Percentiles rank a stretch among this genome's conserved stretches.
Conservation (phyloP, 2,113 vertebrate species). For the Myxocyprinus asiaticus region DNA sequence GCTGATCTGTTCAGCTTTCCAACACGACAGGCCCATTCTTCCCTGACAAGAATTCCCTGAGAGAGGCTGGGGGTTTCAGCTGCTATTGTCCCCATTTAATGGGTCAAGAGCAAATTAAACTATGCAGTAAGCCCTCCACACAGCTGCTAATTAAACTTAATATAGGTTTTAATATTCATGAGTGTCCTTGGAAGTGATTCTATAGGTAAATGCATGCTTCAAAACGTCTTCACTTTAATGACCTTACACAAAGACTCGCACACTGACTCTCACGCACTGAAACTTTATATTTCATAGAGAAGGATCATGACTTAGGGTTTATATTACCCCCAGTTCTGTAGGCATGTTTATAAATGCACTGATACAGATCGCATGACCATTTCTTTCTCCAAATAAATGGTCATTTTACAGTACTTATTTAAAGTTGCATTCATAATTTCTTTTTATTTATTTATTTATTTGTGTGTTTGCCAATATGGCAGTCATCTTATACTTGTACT, state of each 20-base stretch:
- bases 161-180: conserved; percentile 56
- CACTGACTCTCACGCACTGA: conserved; percentile 1
- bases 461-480: too few relatives aligned
- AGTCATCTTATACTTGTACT: too few relatives aligned
- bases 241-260: conserved; percentile 15
- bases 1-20: conserved; percentile 64
- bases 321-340: too few relatives aligned
- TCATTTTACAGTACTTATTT: too few relatives aligned
- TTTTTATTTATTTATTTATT: too few relatives aligned
- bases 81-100: conserved; percentile 57
- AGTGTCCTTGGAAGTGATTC: conserved; percentile 44
- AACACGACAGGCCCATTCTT: conserved; percentile 62
- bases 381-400: background rate
- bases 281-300: too few relatives aligned
- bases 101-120: conserved; percentile 59
- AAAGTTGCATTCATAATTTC: too few relatives aligned
- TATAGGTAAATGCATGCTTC: conserved; percentile 29
- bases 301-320: conserved; percentile 6
- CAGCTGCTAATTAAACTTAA: conserved; percentile 54
- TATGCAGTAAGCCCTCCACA: conserved; percentile 44
- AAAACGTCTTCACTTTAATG: conserved; percentile 21
- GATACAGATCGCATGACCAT: background rate
- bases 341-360: background rate
- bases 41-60: conserved; percentile 52
- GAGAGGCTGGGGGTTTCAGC: conserved; percentile 52